A percentile compares a stretch with the other conserved stretches of the same genome.
These are phyloP conservation scores for Delichon dasypus DNA, from an alignment of 2,797 vertebrate species.

Conservation along the genomic window DNA sequence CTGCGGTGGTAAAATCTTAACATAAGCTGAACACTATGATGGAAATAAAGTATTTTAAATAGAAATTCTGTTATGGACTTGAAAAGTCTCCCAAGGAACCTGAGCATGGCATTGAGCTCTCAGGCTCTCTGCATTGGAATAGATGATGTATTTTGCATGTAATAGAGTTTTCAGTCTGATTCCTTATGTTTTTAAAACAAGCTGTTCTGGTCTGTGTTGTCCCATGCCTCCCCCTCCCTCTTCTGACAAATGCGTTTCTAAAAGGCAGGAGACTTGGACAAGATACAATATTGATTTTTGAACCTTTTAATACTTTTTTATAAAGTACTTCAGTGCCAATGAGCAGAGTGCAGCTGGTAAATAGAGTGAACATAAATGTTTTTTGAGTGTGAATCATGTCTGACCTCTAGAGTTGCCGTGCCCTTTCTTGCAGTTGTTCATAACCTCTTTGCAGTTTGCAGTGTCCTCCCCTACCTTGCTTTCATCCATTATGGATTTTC, in stretches of 20 bases:
- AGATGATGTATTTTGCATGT: not conserved
- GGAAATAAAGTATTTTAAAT: constrained; percentile 41
- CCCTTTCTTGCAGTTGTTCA: not conserved
- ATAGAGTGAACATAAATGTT: not conserved
- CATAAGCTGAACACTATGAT: not conserved
- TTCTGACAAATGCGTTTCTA: not conserved
- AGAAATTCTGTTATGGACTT: not conserved
- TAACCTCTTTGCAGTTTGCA: not conserved
- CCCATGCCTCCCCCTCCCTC: not conserved
- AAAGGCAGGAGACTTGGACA: not conserved
- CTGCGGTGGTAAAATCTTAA: not conserved
- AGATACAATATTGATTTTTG: not conserved
- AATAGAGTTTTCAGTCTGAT: not conserved
- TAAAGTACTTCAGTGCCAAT: not conserved
- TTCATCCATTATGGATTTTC: not conserved
- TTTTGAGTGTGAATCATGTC: not conserved
- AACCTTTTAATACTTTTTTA: not conserved
- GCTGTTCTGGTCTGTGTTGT: not conserved
- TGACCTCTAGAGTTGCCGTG: not conserved
- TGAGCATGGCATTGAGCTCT: not conserved
- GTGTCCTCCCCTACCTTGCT: not conserved
- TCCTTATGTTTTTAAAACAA: not conserved
- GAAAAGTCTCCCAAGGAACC: not conserved
- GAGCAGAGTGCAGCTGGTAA: not conserved
- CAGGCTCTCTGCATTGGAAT: not conserved